These are phyloP conservation scores for Cynodonichthys magdalenae DNA, from an alignment of 2,797 vertebrate genomes.

Conservation along the genomic window DNA sequence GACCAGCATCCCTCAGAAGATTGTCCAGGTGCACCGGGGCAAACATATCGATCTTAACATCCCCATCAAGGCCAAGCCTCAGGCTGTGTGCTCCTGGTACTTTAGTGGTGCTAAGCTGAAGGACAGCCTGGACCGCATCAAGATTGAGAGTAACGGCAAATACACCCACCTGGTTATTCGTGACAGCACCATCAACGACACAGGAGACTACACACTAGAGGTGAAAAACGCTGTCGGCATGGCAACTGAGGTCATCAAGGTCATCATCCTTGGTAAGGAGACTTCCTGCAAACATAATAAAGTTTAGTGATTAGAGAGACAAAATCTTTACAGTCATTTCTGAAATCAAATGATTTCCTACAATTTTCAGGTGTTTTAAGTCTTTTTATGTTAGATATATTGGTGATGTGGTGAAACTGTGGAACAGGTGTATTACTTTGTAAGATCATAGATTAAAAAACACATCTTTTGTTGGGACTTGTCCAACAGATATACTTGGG, in stretches of 20 bases:
- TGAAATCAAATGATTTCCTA: not conserved
- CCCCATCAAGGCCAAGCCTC: slow-evolving; percentile 89
- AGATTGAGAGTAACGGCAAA: slow-evolving; percentile 89
- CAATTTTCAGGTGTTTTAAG: not conserved
- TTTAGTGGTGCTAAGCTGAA: slow-evolving; percentile 89
- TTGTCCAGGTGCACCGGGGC: slow-evolving; percentile 89
- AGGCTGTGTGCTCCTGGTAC: slow-evolving; percentile 91
- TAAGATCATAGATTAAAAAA: no score
- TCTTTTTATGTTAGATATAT: not conserved
- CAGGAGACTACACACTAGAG: slow-evolving; percentile 91
- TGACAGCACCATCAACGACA: slow-evolving; percentile 94
- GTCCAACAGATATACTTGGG: no score
- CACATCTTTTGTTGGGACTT: no score
- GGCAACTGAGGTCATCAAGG: slow-evolving; percentile 89
- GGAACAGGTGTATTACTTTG: no score
- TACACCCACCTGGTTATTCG: slow-evolving; percentile 88
- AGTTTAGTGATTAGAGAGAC: not conserved
- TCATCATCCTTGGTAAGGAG: slow-evolving; percentile 95
- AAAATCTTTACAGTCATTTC: not conserved
- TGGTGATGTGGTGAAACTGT: no score
- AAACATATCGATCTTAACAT: slow-evolving; percentile 91
- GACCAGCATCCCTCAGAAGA: slow-evolving; percentile 93
- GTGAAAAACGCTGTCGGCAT: slow-evolving; percentile 91
- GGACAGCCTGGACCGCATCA: slow-evolving; percentile 92
- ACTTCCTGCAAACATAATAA: not conserved